A percentile compares a stretch with the other conserved stretches of the same genome.
Conservation (phyloP, 1,140 invertebrate genomes). For the Pygmarrhopalites habei region DNA sequence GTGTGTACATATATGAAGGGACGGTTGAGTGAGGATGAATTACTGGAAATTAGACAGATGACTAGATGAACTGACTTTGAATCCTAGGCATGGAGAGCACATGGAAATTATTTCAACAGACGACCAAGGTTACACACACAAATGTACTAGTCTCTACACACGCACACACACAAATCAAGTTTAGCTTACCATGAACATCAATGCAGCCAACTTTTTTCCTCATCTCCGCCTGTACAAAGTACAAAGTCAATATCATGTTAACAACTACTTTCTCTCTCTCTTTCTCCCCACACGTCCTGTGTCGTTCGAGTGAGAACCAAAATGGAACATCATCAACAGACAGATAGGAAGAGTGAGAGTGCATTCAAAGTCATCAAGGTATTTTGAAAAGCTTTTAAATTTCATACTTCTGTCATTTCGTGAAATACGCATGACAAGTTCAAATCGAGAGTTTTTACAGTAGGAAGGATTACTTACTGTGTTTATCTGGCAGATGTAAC, state of each 20-base stretch:
- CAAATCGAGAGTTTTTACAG: neutral
- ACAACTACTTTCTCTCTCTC: neutral
- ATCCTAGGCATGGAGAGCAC: neutral
- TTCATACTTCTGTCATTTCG: no score
- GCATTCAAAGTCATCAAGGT: no score
- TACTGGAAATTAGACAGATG: neutral
- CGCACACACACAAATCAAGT: neutral
- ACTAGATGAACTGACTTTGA: neutral
- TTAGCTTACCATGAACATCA: conserved; percentile 69
- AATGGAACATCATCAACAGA: no score
- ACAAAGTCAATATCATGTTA: neutral
- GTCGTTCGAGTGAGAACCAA: no score
- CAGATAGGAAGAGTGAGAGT: no score
- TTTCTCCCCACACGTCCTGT: neutral
- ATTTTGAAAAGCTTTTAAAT: no score
- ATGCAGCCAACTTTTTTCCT: conserved; percentile 79
- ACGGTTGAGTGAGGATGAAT: no score
- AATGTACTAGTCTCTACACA: no score
- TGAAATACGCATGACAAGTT: no score
- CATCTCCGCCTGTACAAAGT: conserved; percentile 60
- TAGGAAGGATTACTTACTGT: neutral
- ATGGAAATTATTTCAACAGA: no score
- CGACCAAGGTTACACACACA: no score
- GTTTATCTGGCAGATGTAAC: conserved; percentile 43
- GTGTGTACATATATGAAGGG: no score